Evolutionary conservation across 2,113 vertebrate genomes (phyloP).

Genomic region (Cettia cetti): DNA sequence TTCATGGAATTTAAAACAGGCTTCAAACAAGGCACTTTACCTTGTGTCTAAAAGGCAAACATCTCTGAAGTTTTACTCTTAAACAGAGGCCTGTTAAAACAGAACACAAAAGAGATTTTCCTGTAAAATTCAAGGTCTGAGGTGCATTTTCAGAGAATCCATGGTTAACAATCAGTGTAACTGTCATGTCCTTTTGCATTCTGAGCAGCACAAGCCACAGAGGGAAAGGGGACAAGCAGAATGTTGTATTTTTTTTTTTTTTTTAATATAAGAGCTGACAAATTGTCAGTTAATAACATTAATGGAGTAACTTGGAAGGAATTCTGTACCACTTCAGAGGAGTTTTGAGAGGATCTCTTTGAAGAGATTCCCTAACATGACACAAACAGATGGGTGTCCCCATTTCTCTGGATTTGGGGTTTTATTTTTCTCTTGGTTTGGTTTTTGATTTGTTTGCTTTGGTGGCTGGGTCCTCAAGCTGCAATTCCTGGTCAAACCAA

Average conservation of each 20-base stretch:
- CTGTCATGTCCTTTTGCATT: background rate
- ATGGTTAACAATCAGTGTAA: background rate
- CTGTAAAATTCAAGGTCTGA: background rate
- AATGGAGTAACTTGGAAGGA: background rate
- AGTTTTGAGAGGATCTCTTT: background rate
- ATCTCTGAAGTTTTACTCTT: conserved; percentile 94
- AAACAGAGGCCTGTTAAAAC: conserved; percentile 86
- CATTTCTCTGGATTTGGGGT: background rate
- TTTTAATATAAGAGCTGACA: background rate
- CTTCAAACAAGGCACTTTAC: conserved; percentile 67
- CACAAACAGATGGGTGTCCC: background rate
- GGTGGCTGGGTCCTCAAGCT: background rate
- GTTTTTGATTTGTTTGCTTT: background rate
- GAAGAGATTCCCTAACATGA: background rate
- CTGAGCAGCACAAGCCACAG: background rate
- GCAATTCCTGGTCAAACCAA: background rate
- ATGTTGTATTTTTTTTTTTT: background rate
- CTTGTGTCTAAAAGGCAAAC: conserved; percentile 98
- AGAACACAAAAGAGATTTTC: background rate
- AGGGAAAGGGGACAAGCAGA: background rate
- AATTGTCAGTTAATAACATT: background rate
- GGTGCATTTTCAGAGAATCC: background rate
- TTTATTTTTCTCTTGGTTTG: background rate
- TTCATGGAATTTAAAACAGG: background rate
- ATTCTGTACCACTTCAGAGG: background rate